Evolutionary conservation across 2,888 invertebrate species (phyloP).

Genomic region (Hetaerina titia): DNA sequence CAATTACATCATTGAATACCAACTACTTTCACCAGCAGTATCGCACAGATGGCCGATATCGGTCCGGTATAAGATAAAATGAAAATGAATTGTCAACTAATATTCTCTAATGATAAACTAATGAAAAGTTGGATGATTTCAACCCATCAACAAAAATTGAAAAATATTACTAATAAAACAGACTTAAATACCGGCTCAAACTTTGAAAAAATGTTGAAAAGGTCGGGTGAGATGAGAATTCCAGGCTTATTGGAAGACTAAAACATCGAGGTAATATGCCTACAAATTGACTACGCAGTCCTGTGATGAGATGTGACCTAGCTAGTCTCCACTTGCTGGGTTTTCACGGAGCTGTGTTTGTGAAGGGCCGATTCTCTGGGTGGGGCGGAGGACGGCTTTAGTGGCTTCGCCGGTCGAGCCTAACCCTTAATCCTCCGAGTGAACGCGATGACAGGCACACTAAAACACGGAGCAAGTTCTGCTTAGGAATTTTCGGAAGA

Average conservation of each 20-base stretch:
- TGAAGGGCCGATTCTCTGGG: neutral
- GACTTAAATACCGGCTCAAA: neutral
- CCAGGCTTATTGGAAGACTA: no score
- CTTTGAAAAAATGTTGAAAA: neutral
- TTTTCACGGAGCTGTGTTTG: neutral
- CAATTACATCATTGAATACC: no score
- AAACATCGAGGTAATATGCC: no score
- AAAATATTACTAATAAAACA: neutral
- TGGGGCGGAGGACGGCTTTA: conserved; percentile 8
- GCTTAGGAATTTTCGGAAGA: neutral
- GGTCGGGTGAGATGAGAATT: no score
- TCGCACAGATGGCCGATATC: no score
- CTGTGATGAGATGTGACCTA: neutral
- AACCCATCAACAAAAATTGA: neutral
- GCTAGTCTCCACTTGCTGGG: neutral
- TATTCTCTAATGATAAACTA: no score
- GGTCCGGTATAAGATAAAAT: no score
- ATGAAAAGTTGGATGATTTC: neutral
- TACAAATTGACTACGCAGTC: neutral
- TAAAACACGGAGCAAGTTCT: conserved; percentile 35
- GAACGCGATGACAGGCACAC: conserved; percentile 39
- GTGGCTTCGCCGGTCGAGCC: conserved; percentile 8
- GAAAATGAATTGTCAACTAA: no score
- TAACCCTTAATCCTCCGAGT: conserved; percentile 18
- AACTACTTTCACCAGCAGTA: no score